These are phyloP conservation scores for Lagorchestes hirsutus DNA, from an alignment of 2,797 vertebrate species.

Conservation along the genomic window DNA sequence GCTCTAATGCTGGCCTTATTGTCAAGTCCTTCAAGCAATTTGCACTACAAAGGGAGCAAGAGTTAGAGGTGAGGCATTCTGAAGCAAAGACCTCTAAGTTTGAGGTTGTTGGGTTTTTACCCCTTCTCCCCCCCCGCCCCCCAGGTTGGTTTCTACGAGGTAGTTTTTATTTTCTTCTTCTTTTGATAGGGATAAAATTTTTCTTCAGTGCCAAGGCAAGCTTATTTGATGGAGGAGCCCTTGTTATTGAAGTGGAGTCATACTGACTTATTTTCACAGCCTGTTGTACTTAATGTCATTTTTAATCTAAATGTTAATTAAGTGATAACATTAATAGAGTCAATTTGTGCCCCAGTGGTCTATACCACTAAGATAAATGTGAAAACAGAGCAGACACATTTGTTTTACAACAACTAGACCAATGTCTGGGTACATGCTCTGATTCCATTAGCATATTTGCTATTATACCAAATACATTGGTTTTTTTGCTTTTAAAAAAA, in stretches of 20 bases:
- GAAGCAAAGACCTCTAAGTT: background rate
- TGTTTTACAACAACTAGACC: slow-evolving; percentile 42
- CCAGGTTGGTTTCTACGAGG: background rate
- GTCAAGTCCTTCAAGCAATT: slow-evolving; percentile 99
- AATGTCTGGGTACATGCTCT: background rate
- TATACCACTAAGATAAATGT: slow-evolving; percentile 56
- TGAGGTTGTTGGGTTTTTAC: background rate
- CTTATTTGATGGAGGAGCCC: slow-evolving; percentile 6
- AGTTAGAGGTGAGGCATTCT: slow-evolving; percentile 92
- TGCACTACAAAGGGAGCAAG: slow-evolving; percentile 97
- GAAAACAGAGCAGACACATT: slow-evolving; percentile 40
- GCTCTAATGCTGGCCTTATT: slow-evolving; percentile 97
- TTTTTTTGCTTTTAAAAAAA: background rate
- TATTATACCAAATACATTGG: background rate
- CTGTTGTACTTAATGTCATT: slow-evolving; percentile 53
- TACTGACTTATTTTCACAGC: slow-evolving; percentile 40
- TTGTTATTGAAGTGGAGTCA: background rate
- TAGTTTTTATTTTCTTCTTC: background rate
- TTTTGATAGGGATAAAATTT: background rate
- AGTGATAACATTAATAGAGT: slow-evolving; percentile 56
- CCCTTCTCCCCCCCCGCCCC: no score
- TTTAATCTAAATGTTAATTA: slow-evolving; percentile 70
- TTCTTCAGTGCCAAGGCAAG: background rate
- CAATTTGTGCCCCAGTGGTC: slow-evolving; percentile 56
- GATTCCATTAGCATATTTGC: background rate